Base-by-base conservation (phyloP, 2,113 vertebrate species). In the Pterophyllum scalare region DNA sequence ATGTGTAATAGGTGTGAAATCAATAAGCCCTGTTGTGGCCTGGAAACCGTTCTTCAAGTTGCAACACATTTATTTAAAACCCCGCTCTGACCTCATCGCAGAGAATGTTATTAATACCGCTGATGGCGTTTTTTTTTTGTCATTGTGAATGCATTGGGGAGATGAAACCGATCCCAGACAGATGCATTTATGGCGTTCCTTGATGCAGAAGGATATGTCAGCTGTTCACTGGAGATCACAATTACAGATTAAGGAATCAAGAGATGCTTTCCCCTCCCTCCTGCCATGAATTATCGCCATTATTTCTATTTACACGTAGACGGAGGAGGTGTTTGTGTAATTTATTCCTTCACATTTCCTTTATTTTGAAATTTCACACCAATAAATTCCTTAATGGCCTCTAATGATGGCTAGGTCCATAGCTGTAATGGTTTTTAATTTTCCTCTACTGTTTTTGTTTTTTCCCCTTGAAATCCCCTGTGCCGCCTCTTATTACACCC, bases 1-100 rank as follows among this genome's bases (percentile, higher is more conserved):
- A 91, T 93, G 92, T 79, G 90, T 89, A 92, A 92, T 91, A 89
- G 88, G 92, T 92, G 93, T 90, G 91, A 94, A 94, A 94, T 94
- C 92, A 93, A 93, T 94, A 94, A 92, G 87, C 92, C 91, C 87
- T 91, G 90, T 93, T 79, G 59, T 70, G 89, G 90, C 83, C 43
- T 81, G 90, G 85, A 88, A 87, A 88, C 77, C 80, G 56, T 49
- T 82, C 60, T 80, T 84, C 85, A 91, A 91, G 93, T 93, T 89
- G 82, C 87, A 86, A 80, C 81, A 80, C 89, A 83, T 94, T 94
- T 94, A 92, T 92, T 93, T 90, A 81, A 91, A 86, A 92, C 54
- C 61, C 72, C 2, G 75, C 81, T 83, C 80, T 9, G 62, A 87
- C 85, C 91, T 72, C 76, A 64, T 87, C 62, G 72, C 62, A 14